Evolutionary conservation across 2,113 vertebrate species (phyloP).

Genomic region (Aptenodytes forsteri): DNA sequence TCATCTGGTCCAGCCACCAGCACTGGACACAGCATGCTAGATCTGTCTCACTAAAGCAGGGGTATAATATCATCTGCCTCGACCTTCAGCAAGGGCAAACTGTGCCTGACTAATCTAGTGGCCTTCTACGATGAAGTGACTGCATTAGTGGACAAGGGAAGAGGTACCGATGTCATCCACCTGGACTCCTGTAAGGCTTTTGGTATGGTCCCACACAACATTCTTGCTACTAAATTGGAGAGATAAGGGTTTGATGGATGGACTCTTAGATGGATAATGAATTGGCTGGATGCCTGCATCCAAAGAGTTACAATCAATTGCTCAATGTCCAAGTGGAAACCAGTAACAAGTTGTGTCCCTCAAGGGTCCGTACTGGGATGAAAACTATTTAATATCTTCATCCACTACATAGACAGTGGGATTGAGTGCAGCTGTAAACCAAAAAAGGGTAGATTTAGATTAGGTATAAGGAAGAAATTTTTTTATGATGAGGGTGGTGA

Average conservation of each 20-base stretch:
- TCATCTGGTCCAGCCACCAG: not conserved
- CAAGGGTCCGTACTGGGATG: accelerated
- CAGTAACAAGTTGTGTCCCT: not conserved
- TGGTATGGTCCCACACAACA: not conserved
- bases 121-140: accelerated
- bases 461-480: not conserved
- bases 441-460: not conserved
- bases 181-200: not conserved
- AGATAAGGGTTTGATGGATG: not conserved
- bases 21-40: not conserved
- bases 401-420: accelerated
- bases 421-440: not conserved
- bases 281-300: not conserved
- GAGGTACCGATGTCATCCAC: not conserved
- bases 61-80: not conserved
- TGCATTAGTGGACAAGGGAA: not conserved
- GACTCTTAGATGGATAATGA: not conserved
- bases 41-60: not conserved
- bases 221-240: not conserved
- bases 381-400: not conserved
- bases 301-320: not conserved
- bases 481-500: not conserved
- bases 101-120: not conserved
- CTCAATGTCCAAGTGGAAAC: not conserved
- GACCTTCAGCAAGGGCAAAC: not conserved